Evolutionary conservation across 1,140 invertebrate genomes (phyloP).

Genomic region (Artemia franciscana): DNA sequence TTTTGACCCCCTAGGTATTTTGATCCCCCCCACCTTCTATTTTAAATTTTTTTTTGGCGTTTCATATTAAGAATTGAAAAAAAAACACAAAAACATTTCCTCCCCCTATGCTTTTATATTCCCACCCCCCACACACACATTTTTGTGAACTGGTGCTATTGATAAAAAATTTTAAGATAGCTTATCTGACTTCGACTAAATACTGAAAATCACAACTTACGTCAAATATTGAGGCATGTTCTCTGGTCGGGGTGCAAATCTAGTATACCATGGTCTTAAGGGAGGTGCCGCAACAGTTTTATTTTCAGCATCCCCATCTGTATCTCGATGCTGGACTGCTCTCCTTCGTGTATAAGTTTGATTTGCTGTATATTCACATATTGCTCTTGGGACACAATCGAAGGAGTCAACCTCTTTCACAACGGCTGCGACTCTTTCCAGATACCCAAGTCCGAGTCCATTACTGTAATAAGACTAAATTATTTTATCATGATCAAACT

Average conservation of each 20-base stretch:
- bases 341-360: not conserved
- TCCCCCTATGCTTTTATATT: too few relatives aligned
- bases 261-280: not conserved
- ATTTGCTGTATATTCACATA: not conserved
- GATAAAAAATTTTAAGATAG: too few relatives aligned
- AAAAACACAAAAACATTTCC: too few relatives aligned
- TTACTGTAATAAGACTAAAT: not conserved
- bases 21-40: too few relatives aligned
- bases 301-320: not conserved
- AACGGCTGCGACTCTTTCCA: not conserved
- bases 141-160: too few relatives aligned
- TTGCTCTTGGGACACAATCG: not conserved
- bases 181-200: too few relatives aligned
- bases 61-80: too few relatives aligned
- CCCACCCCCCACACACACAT: too few relatives aligned
- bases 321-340: not conserved
- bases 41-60: too few relatives aligned
- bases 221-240: not conserved
- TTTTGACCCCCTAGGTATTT: too few relatives aligned
- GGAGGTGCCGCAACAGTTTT: not conserved
- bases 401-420: not conserved
- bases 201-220: too few relatives aligned
- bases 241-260: not conserved
- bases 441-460: not conserved
- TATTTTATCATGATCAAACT: too few relatives aligned